Conservation (phyloP, 2,113 vertebrate genomes). For the Mus musculus region DNA sequence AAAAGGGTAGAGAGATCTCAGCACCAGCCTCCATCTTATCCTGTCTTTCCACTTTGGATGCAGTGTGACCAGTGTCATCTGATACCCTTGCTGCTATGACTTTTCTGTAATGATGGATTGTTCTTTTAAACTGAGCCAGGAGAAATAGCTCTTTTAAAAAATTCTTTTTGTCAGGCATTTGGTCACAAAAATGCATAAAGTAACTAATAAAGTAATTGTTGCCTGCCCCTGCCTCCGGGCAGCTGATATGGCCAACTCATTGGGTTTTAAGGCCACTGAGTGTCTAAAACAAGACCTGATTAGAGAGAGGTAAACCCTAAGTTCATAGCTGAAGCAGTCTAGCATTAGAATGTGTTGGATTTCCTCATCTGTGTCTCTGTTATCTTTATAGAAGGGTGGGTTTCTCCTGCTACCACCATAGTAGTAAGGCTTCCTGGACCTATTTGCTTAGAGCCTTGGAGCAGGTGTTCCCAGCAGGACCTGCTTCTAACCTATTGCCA, state of each 20-base stretch:
- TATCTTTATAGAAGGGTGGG: rapidly evolving
- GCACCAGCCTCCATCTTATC: not conserved
- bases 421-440: not conserved
- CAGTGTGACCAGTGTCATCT: not conserved
- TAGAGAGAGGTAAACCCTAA: not conserved
- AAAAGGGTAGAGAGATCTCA: too few species aligned
- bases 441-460: not conserved
- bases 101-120: not conserved
- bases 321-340: not conserved
- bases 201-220: not conserved
- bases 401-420: not conserved
- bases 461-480: not conserved
- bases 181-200: not conserved
- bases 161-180: not conserved
- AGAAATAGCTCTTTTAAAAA: not conserved
- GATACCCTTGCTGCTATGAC: not conserved
- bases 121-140: not conserved
- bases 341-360: not conserved
- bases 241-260: not conserved
- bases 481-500: not conserved
- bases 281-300: not conserved
- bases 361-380: not conserved
- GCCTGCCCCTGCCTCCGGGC: not conserved
- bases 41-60: too few species aligned
- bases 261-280: rapidly evolving